Evolutionary conservation across 2,888 invertebrate genomes (phyloP), one percentile per base, ranked within the genome.

Genomic region (Adelphocoris suturalis): DNA sequence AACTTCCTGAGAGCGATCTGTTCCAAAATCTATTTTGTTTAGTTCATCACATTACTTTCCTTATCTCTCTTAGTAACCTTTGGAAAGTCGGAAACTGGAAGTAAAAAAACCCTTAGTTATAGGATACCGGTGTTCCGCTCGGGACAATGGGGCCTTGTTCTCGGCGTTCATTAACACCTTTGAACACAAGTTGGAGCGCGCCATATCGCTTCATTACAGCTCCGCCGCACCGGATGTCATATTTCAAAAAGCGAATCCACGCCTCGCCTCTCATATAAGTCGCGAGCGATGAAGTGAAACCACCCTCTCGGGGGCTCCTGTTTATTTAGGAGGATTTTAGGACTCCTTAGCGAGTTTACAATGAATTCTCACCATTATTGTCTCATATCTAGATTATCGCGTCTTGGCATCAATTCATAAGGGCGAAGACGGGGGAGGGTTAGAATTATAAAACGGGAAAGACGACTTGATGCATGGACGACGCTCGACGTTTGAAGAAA

Each of bases 321-420:
- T 82, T 82, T 82, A 82, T 82, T 82, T 82, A 82, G 55, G 82
- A 19, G 82, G 47, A n/a, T 82, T 82, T 82, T 27, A 19, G 16
- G 47, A 37, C 14, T 82, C 48, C 23, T 48, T 55, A 27, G 82
- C n/a, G 14, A 12, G 23, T 52, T 27, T 82, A 55, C 82, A 82
- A 82, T 82, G 82, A 82, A 82, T 82, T 82, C 82, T 55, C 82
- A 82, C 82, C 82, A 82, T 82, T 82, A 82, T 82, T 52, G 82
- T 82, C 82, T 82, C 82, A 52, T 48, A 28, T 55, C 52, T 27
- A 27, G 19, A 27, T 52, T 82, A 52, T 52, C 27, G 5, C 48
- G 28, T 47, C 82, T 82, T 82, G 82, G 82, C 82, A 82, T 52
- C 82, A 23, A 52, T 55, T 82, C 52, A 82, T 48, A 82, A 82